phyloP scores from a whole-genome alignment of 92 coral and sea anemone species.

The Umimayanthus chanpuru region DNA sequence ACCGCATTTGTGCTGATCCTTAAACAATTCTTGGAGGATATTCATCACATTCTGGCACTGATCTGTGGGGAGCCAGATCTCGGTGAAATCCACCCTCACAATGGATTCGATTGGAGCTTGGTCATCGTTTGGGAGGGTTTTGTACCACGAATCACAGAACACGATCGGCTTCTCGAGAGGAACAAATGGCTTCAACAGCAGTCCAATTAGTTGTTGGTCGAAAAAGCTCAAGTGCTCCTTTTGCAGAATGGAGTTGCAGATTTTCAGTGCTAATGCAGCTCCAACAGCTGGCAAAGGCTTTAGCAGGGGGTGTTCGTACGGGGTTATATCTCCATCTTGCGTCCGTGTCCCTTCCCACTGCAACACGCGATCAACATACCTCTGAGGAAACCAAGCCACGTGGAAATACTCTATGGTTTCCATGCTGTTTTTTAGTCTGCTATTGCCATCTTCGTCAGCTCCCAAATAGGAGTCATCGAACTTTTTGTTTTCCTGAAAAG shows the following conservation, averaged over 20 bases:
- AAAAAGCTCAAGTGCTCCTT: slow-evolving; percentile 1
- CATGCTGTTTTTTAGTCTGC: slow-evolving; percentile 58
- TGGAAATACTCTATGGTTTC: slow-evolving; percentile 64
- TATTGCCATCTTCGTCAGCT: slow-evolving; percentile 50
- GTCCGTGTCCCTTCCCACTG: slow-evolving; percentile 64
- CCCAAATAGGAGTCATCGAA: slow-evolving; percentile 69
- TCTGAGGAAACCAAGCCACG: slow-evolving; percentile 80
- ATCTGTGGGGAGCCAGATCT: slow-evolving; percentile 73
- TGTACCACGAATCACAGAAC: slow-evolving; percentile 65
- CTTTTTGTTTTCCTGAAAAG: neutral
- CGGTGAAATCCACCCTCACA: slow-evolving; percentile 69
- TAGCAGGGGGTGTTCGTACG: slow-evolving; percentile 43
- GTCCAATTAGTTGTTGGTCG: slow-evolving; percentile 48
- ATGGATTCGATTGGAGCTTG: slow-evolving; percentile 57
- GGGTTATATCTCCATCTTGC: slow-evolving; percentile 19
- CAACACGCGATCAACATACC: slow-evolving; percentile 56
- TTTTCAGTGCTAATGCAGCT: slow-evolving; percentile 57
- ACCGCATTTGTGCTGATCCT: slow-evolving; percentile 54
- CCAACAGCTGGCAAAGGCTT: slow-evolving; percentile 39
- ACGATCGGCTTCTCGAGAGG: slow-evolving; percentile 17
- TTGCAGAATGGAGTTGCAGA: slow-evolving; percentile 57
- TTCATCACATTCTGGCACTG: slow-evolving; percentile 67
- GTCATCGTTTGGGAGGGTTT: slow-evolving; percentile 73
- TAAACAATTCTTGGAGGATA: slow-evolving; percentile 53
- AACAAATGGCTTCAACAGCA: slow-evolving; percentile 41